A percentile compares a stretch with the other conserved stretches of the same genome.
Conservation (phyloP, 2,888 invertebrate genomes). For the Macaria notata region DNA sequence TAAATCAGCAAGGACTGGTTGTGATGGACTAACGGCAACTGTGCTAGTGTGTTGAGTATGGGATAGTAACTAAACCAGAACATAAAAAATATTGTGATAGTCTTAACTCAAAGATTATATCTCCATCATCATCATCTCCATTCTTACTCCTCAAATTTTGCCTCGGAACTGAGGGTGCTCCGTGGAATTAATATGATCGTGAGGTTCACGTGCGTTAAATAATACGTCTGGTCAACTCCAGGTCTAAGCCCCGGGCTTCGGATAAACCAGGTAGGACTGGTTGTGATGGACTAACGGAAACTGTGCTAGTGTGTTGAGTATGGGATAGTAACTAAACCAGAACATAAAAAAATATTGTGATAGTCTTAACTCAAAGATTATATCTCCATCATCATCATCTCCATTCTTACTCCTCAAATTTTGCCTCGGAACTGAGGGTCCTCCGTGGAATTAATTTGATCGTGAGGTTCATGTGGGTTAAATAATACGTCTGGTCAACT, state of each 20-base stretch:
- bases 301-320: constrained; percentile 35
- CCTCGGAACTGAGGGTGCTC: too few species aligned
- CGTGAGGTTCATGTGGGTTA: constrained; percentile 16
- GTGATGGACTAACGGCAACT: constrained; percentile 54
- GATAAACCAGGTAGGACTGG: constrained; percentile 55
- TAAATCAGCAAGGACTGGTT: constrained; percentile 55
- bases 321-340: constrained; percentile 7
- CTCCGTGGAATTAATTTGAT: too few species aligned
- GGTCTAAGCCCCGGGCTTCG: constrained; percentile 38
- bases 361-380: too few species aligned
- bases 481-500: constrained; percentile 43
- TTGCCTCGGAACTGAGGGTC: too few species aligned
- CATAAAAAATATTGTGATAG: too few species aligned
- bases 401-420: too few species aligned
- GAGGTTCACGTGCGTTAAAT: constrained; percentile 18
- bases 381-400: too few species aligned
- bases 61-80: constrained; percentile 1
- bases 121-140: too few species aligned
- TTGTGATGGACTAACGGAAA: constrained; percentile 56
- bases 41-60: constrained; percentile 37
- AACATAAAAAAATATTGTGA: too few species aligned
- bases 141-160: too few species aligned
- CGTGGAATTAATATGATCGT: too few species aligned
- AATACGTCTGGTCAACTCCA: constrained; percentile 46
- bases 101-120: too few species aligned